phyloP scores from a whole-genome alignment of 2,113 vertebrate species.

The Miniopterus natalensis region DNA sequence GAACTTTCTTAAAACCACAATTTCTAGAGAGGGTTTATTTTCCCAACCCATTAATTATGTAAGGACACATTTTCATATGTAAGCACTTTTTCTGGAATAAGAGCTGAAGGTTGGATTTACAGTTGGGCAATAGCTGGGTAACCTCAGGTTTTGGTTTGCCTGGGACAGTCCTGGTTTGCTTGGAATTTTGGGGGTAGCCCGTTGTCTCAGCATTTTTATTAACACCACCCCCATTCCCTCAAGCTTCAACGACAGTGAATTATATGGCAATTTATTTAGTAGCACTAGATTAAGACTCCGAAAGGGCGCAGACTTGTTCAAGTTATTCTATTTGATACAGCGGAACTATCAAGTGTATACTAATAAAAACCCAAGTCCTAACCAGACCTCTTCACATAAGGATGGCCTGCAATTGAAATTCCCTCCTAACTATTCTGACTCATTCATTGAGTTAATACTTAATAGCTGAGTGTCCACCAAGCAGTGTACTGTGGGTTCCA shows the following conservation, averaged over 20 bases:
- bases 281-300: neutral
- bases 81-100: constrained; percentile 33
- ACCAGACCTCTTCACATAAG: neutral
- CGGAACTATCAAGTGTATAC: neutral
- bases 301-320: neutral
- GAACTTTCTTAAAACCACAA: constrained; percentile 50
- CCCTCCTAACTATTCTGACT: neutral
- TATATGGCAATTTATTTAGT: neutral
- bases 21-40: constrained; percentile 20
- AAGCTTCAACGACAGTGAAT: neutral
- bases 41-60: constrained; percentile 9
- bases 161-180: neutral
- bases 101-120: constrained; percentile 47
- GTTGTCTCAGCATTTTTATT: constrained; percentile 44
- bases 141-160: constrained; percentile 43
- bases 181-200: constrained; percentile 3
- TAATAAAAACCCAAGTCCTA: neutral
- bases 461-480: neutral
- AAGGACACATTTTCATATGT: constrained; percentile 27
- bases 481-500: neutral
- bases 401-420: neutral
- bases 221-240: neutral
- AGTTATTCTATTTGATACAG: neutral
- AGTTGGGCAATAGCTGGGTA: constrained; percentile 6
- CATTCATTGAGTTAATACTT: neutral